Evolutionary conservation across 2,888 invertebrate genomes (phyloP), one percentile per base, ranked within the genome.

Genomic region (Drosophila merina): DNA sequence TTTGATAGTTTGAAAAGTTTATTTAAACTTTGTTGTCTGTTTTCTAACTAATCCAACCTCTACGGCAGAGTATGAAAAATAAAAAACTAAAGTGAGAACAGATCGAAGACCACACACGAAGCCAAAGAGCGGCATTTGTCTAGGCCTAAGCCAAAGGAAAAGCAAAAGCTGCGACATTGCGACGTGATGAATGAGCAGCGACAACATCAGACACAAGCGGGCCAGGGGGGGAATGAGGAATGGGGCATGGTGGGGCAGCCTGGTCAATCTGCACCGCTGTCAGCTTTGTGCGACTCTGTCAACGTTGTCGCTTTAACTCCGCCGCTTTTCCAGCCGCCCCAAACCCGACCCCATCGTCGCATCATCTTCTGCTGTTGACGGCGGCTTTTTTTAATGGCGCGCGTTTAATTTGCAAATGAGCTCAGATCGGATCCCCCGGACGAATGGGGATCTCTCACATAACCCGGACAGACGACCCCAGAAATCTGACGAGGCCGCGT

Each of bases 361-460:
- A 14, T 55, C 44, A 55, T 50, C 48, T 44, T 47, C 48, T 44
- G 48, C 52, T 50, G 44, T 12, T 48, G 48, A 48, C 50, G 42
- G 36, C 28, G 40, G 48, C 54, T 48, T 48, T 50, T 51, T 30
- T 30, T 28, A 50, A 44, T 45, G 73, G 74, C 69, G 57, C 74
- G 77, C 83, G 77, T 75, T 85, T 75, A 85, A 85, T 82, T 83
- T 85, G 83, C 83, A 83, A 86, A 83, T 83, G 78, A 83, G 83
- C 80, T 79, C 73, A 62, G 38, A 62, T 62, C 62, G 33, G 62
- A 48, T 14, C 25, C 31, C 50, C 25, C 25, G 28, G 9, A 36
- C 36, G 36, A 9, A 12, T 20, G 44, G 30, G 25, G 30, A 51
- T 38, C 63, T 60, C 38, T 31, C n/a, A 30, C 12, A 25, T n/a